A percentile compares a stretch with the other conserved stretches of the same genome.
phyloP scores from a whole-genome alignment of 1,140 invertebrate species.

The Pinna nobilis region DNA sequence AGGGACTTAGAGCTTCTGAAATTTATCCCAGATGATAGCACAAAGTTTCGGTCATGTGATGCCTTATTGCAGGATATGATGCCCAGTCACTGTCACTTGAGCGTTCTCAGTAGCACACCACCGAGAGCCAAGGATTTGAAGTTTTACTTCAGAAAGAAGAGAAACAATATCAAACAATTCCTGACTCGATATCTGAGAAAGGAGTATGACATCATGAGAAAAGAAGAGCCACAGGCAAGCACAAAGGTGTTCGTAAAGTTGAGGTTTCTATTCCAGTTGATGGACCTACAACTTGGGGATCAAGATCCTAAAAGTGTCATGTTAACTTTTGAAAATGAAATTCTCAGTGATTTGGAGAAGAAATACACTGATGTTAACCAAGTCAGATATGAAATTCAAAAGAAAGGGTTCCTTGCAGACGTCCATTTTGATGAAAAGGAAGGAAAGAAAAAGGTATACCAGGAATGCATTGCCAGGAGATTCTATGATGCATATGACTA shows the following conservation, averaged over 20 bases:
- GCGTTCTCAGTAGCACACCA: background rate
- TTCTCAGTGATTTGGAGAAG: background rate
- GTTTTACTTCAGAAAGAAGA: background rate
- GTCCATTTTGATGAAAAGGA: background rate
- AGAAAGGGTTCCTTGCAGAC: background rate
- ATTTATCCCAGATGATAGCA: constrained; percentile 14
- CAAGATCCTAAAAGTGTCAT: constrained; percentile 6
- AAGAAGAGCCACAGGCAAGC: constrained; percentile 6
- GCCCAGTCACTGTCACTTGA: constrained; percentile 19
- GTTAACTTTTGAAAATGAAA: constrained; percentile 14
- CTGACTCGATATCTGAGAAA: background rate
- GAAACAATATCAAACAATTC: background rate
- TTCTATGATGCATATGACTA: constrained; percentile 49
- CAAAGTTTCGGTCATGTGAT: constrained; percentile 39
- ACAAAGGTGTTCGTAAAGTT: constrained; percentile 11
- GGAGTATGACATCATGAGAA: constrained; percentile 1
- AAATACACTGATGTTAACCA: background rate
- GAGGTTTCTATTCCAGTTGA: constrained; percentile 5
- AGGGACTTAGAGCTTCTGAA: constrained; percentile 17
- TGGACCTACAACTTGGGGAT: constrained; percentile 4
- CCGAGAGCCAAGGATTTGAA: background rate
- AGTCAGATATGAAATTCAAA: background rate
- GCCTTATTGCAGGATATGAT: constrained; percentile 38
- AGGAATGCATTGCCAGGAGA: constrained; percentile 41
- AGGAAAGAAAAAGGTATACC: constrained; percentile 15